Percentiles rank a stretch among this genome's conserved stretches.
Evolutionary conservation across 2,113 vertebrate species (phyloP).

Genomic region (Pangasianodon hypophthalmus): DNA sequence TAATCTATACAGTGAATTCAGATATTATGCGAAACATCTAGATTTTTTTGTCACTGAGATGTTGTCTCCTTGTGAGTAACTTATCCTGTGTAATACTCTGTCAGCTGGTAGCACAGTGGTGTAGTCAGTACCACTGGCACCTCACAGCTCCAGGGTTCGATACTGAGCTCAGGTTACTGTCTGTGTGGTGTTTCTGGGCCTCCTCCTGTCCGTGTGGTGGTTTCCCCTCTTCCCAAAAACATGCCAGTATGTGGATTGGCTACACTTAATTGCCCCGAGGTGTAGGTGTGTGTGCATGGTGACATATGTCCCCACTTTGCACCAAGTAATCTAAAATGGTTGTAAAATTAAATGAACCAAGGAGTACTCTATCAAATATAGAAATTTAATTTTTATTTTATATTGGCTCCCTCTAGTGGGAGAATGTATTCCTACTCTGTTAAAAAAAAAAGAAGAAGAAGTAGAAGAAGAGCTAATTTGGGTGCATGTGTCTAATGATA

Average conservation of each 20-base stretch:
- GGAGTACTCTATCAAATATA: background rate
- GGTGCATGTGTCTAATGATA: background rate
- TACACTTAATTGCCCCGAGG: background rate
- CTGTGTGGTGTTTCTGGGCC: background rate
- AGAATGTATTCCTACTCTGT: background rate
- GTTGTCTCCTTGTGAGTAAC: background rate
- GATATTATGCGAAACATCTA: background rate
- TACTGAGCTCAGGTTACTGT: background rate
- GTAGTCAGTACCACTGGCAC: background rate
- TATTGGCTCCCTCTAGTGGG: slow-evolving; percentile 28
- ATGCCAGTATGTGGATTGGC: background rate
- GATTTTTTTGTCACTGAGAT: background rate
- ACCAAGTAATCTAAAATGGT: background rate
- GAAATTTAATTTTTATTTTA: background rate
- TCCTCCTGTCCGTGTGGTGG: background rate
- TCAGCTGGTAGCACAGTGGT: background rate
- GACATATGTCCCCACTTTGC: background rate
- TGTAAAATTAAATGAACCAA: background rate
- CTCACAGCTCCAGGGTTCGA: background rate
- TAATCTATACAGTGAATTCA: background rate
- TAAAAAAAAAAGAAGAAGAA: background rate
- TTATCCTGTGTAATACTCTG: background rate
- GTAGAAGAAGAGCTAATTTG: background rate
- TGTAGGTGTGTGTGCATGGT: background rate
- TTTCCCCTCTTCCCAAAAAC: background rate